phyloP scores from a whole-genome alignment of 53 echinoderm and acorn worm genomes.

The Hippasteria phrygiana region DNA sequence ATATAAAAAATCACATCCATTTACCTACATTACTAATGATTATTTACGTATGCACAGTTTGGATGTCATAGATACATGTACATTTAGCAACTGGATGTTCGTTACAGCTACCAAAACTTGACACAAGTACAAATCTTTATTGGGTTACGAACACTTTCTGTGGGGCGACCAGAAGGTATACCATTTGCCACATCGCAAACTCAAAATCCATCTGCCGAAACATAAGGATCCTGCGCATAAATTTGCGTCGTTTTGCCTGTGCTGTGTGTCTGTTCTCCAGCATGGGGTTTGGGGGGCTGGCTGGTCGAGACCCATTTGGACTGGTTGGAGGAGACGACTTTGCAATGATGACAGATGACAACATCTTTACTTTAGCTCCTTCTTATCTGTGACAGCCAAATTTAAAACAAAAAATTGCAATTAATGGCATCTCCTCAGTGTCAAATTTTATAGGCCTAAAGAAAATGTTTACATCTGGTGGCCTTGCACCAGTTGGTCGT shows the following conservation, averaged over 20 bases:
- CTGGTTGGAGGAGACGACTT: slow-evolving; percentile 80
- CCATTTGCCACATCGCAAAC: slow-evolving; percentile 99
- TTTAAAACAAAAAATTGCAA: background rate
- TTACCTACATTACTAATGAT: too few relatives aligned
- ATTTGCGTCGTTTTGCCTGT: slow-evolving; percentile 93
- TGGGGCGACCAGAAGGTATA: slow-evolving; percentile 91
- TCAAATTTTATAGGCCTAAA: too few relatives aligned
- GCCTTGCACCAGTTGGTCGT: too few relatives aligned
- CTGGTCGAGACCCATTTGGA: slow-evolving; percentile 69
- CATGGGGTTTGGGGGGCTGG: slow-evolving; percentile 73
- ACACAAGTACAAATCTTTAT: too few relatives aligned
- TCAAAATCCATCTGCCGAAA: slow-evolving; percentile 99
- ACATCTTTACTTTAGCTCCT: slow-evolving; percentile 54
- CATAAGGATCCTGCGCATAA: slow-evolving; percentile 84
- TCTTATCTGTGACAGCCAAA: background rate
- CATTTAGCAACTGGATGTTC: too few relatives aligned
- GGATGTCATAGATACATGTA: too few relatives aligned
- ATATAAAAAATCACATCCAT: too few relatives aligned
- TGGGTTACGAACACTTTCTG: slow-evolving; percentile 94
- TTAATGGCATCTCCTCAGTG: too few relatives aligned
- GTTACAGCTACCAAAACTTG: too few relatives aligned
- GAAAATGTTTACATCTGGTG: too few relatives aligned
- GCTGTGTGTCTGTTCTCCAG: slow-evolving; percentile 78
- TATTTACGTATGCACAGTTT: too few relatives aligned
- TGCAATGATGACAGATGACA: slow-evolving; percentile 74